Percentiles rank a stretch among this genome's conserved stretches.
Evolutionary conservation across 2,113 vertebrate species (phyloP).

Genomic region (Romanogobio albipinnatus): DNA sequence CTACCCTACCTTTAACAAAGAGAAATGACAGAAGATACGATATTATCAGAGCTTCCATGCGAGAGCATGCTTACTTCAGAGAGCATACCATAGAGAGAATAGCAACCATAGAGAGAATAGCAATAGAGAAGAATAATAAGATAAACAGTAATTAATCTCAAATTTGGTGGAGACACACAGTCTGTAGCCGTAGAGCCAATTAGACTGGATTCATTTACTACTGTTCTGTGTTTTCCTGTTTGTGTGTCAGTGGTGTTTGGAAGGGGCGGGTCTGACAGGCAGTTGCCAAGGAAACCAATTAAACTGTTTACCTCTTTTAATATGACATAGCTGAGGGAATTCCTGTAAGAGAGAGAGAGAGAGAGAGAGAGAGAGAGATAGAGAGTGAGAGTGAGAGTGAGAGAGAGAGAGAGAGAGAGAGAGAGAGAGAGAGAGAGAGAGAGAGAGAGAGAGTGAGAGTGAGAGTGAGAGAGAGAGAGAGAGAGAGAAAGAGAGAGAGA

Average conservation of each 20-base stretch:
- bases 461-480: too few relatives aligned
- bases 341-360: not conserved
- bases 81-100: too few relatives aligned
- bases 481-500: too few relatives aligned
- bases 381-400: too few relatives aligned
- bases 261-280: constrained; percentile 3
- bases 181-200: too few relatives aligned
- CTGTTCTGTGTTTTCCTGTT: not conserved
- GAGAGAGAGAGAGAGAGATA: too few relatives aligned
- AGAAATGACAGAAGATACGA: not conserved
- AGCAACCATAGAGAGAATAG: not conserved
- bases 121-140: not conserved
- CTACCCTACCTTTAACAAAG: not conserved
- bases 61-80: not conserved
- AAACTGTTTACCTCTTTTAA: constrained; percentile 39
- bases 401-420: too few relatives aligned
- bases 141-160: not conserved
- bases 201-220: not conserved
- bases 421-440: too few relatives aligned
- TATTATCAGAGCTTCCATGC: not conserved
- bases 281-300: constrained; percentile 44
- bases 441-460: too few relatives aligned
- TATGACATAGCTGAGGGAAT: constrained; percentile 11
- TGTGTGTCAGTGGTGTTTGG: not conserved
- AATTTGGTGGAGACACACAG: not conserved